phyloP scores from a whole-genome alignment of 2,113 vertebrate genomes.

The Sisor rabdophorus region DNA sequence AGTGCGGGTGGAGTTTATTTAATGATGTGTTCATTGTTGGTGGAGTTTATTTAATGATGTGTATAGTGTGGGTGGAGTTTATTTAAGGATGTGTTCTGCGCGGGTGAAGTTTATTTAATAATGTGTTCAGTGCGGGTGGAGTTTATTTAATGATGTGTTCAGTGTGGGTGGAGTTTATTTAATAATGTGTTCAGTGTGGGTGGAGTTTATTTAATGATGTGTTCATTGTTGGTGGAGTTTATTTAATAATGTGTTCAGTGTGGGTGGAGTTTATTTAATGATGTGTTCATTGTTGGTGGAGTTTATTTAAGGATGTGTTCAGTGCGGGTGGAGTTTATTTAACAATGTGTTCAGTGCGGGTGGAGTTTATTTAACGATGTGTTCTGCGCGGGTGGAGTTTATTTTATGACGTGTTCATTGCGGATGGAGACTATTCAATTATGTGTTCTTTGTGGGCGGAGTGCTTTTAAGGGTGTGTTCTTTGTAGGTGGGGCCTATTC shows the following conservation, averaged over 20 bases:
- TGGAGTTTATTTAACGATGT: no score
- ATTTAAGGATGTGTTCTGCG: no score
- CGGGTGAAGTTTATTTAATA: not conserved
- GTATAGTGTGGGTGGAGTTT: no score
- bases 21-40: not conserved
- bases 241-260: not conserved
- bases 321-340: no score
- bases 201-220: not conserved
- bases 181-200: not conserved
- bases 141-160: not conserved
- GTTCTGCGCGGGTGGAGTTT: not conserved
- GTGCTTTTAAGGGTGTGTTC: not conserved
- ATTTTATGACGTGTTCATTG: no score
- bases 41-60: not conserved
- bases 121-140: not conserved
- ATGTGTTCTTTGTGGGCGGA: not conserved
- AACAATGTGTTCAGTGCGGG: no score
- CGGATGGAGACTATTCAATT: not conserved
- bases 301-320: no score
- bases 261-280: no score
- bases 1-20: not conserved
- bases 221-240: not conserved
- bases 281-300: not conserved
- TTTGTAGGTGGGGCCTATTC: not conserved
- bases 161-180: not conserved